Percentiles rank a stretch among this genome's conserved stretches.
These are phyloP conservation scores for Platyrinchus mystaceus DNA, from an alignment of 2,797 vertebrate genomes.

Conservation along the genomic window DNA sequence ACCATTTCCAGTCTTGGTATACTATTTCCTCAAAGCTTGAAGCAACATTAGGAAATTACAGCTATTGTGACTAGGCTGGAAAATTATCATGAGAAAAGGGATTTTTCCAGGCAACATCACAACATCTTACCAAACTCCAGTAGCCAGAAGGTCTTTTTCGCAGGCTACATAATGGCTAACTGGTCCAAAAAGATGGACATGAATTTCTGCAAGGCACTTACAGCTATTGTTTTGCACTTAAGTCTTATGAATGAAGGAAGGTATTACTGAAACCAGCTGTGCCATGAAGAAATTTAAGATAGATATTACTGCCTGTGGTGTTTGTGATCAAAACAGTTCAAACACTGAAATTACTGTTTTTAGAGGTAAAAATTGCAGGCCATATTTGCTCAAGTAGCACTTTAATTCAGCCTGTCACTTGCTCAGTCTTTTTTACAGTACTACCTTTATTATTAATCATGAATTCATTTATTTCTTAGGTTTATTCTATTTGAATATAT, in stretches of 20 bases:
- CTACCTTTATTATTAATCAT: background rate
- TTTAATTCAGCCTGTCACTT: slow-evolving; percentile 15
- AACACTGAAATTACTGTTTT: slow-evolving; percentile 49
- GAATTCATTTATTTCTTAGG: background rate
- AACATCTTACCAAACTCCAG: background rate
- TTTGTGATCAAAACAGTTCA: slow-evolving; percentile 53
- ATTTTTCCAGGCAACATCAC: background rate
- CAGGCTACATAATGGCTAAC: background rate
- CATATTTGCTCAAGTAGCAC: background rate
- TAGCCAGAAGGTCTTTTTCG: background rate
- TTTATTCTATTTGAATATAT: background rate
- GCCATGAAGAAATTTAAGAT: slow-evolving; percentile 55
- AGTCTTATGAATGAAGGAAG: slow-evolving; percentile 54
- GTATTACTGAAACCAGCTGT: slow-evolving; percentile 56
- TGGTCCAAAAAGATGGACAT: background rate
- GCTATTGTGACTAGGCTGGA: background rate
- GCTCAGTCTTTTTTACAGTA: background rate
- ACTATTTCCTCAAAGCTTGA: background rate
- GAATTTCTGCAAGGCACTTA: slow-evolving; percentile 42
- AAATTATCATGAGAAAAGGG: background rate
- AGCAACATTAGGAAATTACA: background rate
- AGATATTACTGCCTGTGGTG: slow-evolving; percentile 52
- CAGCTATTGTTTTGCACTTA: slow-evolving; percentile 32
- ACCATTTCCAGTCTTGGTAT: background rate
- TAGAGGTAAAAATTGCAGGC: slow-evolving; percentile 31